phyloP scores from a whole-genome alignment of 2,113 vertebrate genomes.

The Microtus richardsoni region DNA sequence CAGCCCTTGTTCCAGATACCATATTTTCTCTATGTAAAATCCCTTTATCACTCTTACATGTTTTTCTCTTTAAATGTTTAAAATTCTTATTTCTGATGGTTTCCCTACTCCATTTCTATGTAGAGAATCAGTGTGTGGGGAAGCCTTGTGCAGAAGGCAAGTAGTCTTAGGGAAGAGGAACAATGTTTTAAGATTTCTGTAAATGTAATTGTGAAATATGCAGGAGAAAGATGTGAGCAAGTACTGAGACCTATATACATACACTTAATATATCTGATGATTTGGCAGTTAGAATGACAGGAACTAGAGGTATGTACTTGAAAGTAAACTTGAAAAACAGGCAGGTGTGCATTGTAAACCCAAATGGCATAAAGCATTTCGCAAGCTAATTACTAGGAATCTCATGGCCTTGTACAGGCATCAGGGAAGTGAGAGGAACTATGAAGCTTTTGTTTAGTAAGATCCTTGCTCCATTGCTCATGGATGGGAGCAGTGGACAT shows the following conservation, averaged over 20 bases:
- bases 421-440: background rate
- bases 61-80: slow-evolving; percentile 6
- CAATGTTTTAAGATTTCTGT: background rate
- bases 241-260: background rate
- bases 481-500: background rate
- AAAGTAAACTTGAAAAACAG: slow-evolving; percentile 5
- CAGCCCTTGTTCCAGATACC: background rate
- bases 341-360: background rate
- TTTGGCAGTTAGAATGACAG: background rate
- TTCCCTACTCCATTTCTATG: slow-evolving; percentile 7
- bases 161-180: background rate
- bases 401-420: background rate
- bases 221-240: slow-evolving; percentile 34
- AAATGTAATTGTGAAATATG: background rate
- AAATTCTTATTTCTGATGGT: background rate
- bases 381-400: background rate
- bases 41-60: background rate
- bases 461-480: background rate
- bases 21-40: background rate
- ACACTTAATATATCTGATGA: no score
- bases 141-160: background rate
- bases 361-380: background rate
- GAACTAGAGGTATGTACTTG: background rate
- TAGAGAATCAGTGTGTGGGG: background rate
- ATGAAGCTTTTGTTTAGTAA: background rate